Conservation (phyloP, 2,888 invertebrate genomes). For the Ormia ochracea region DNA sequence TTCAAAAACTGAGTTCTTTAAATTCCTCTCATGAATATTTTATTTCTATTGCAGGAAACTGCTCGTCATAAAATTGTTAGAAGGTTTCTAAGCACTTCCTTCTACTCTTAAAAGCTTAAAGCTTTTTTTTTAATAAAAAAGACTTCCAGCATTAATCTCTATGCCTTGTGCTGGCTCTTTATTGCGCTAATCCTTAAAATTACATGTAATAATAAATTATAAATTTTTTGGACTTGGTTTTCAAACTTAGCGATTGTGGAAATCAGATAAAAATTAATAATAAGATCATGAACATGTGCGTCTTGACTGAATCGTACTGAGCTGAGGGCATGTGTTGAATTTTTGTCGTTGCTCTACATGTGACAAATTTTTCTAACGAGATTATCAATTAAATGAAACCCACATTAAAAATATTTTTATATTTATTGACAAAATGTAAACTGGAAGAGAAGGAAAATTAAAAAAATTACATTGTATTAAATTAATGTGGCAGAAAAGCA, state of each 20-base stretch:
- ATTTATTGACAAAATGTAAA: conserved; percentile 18
- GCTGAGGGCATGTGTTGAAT: not conserved
- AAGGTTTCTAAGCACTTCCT: no score
- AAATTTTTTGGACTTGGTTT: conserved; percentile 5
- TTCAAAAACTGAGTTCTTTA: no score
- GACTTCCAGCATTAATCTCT: not conserved
- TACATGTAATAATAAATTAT: conserved; percentile 22
- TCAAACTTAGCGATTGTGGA: conserved; percentile 17
- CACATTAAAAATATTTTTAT: conserved; percentile 41
- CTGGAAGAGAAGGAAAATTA: not conserved
- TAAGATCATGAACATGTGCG: conserved; percentile 48
- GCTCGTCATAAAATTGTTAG: no score
- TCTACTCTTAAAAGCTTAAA: no score
- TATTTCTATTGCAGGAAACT: no score
- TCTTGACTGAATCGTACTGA: not conserved
- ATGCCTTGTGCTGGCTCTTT: not conserved
- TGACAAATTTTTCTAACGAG: conserved; percentile 61
- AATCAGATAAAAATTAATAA: conserved; percentile 38
- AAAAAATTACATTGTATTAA: not conserved
- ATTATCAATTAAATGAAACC: conserved; percentile 60
- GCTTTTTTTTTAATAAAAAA: conserved; percentile 5
- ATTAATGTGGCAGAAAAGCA: not conserved
- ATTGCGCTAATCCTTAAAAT: conserved; percentile 27
- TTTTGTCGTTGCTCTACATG: conserved; percentile 49
- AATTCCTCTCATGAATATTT: no score